These are phyloP conservation scores for Oenanthe melanoleuca DNA, from an alignment of 2,113 vertebrate genomes.

Conservation along the genomic window DNA sequence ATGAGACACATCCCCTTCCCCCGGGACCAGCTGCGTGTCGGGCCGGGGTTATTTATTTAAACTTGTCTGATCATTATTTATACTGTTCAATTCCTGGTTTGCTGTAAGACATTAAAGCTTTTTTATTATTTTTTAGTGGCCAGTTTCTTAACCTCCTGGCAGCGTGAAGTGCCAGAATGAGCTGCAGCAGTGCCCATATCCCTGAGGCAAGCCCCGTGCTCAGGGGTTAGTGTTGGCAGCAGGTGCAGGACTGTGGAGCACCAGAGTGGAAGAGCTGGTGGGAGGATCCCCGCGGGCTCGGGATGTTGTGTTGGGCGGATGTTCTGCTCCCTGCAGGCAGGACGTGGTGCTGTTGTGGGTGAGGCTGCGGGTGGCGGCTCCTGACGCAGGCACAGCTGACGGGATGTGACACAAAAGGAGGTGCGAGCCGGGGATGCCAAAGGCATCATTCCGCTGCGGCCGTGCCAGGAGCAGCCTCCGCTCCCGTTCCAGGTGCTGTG, in stretches of 20 bases:
- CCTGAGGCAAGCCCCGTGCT: no score
- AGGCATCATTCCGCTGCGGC: background rate
- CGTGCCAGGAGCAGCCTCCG: background rate
- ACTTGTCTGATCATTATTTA: background rate
- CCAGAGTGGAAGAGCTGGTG: background rate
- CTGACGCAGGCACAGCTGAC: background rate
- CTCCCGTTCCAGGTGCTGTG: background rate
- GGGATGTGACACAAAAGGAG: background rate
- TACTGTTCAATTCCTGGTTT: background rate
- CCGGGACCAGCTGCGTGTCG: accelerated
- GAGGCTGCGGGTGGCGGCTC: background rate
- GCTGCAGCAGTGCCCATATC: accelerated
- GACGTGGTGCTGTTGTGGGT: background rate
- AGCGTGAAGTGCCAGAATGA: accelerated
- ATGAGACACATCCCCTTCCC: background rate
- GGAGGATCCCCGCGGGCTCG: background rate
- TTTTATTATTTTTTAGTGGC: background rate
- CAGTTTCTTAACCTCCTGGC: background rate
- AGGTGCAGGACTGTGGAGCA: background rate
- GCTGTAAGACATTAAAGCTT: slow-evolving; percentile 37
- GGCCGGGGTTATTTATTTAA: background rate
- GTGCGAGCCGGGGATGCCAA: background rate
- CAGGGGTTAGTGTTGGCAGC: background rate
- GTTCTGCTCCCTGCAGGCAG: background rate
- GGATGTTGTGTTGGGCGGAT: background rate